Conservation (phyloP, 1,140 invertebrate species). For the Leucophenga varia region DNA sequence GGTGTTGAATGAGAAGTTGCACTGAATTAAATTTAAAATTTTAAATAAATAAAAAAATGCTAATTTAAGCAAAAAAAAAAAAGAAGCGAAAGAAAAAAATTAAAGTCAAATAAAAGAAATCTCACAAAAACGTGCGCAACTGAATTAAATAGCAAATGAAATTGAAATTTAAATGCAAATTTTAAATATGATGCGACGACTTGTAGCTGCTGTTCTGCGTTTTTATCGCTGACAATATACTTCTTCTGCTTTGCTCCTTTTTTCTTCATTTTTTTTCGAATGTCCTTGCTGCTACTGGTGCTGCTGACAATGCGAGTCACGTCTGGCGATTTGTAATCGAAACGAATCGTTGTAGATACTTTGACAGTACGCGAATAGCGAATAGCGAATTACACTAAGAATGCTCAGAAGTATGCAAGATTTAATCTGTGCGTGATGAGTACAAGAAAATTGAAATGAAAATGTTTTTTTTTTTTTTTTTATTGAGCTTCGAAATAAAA, state of each 20-base stretch:
- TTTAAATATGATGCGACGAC: constrained; percentile 28
- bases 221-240: constrained; percentile 10
- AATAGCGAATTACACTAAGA: no score
- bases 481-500: no score
- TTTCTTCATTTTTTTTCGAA: no score
- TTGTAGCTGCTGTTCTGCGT: neutral
- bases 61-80: constrained; percentile 6
- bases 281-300: no score
- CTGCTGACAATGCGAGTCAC: constrained; percentile 31
- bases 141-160: constrained; percentile 19
- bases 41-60: constrained; percentile 21
- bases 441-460: no score
- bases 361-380: no score
- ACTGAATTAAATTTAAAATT: no score
- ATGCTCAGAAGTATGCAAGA: no score
- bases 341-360: no score
- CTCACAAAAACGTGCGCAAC: constrained; percentile 6
- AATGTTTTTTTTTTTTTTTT: no score
- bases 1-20: no score
- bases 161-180: constrained; percentile 45
- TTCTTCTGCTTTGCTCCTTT: constrained; percentile 4
- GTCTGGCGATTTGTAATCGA: constrained; percentile 45
- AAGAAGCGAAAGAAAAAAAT: constrained; percentile 13
- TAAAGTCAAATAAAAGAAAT: constrained; percentile 19
- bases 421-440: no score